Evolutionary conservation across 2,797 vertebrate species (phyloP).

Genomic region (Hippocampus kuda): DNA sequence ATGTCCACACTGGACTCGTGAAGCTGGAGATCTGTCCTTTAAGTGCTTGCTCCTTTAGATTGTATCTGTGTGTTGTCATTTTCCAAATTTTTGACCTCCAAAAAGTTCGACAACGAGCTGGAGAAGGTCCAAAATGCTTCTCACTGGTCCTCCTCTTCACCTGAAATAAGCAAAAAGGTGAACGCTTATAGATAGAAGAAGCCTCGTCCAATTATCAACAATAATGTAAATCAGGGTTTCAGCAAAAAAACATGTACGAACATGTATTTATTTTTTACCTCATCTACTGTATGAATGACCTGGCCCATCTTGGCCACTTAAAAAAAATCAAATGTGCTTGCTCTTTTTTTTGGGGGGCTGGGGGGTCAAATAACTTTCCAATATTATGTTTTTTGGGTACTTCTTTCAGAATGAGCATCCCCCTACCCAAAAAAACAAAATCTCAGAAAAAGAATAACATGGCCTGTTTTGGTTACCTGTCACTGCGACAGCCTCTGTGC

Average conservation of each 20-base stretch:
- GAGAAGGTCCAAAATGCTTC: background rate
- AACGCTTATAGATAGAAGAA: too few species aligned
- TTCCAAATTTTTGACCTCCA: background rate
- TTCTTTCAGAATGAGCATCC: too few species aligned
- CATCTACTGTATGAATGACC: too few species aligned
- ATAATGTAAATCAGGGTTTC: too few species aligned
- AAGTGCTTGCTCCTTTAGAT: background rate
- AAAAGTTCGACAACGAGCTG: background rate
- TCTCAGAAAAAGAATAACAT: background rate
- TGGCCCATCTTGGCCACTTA: too few species aligned
- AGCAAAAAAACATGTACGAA: too few species aligned
- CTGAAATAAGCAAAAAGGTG: slow-evolving; percentile 1
- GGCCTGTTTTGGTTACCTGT: slow-evolving; percentile 45
- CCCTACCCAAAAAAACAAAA: background rate
- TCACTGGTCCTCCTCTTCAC: background rate
- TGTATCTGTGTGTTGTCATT: background rate
- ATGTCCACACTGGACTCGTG: background rate
- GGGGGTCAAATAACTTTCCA: too few species aligned
- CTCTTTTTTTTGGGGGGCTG: too few species aligned
- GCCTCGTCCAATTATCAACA: too few species aligned
- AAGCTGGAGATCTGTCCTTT: background rate
- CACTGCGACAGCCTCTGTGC: slow-evolving; percentile 80
- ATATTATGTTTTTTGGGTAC: too few species aligned
- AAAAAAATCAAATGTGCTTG: too few species aligned
- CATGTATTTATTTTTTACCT: too few species aligned